Percentiles rank a stretch among this genome's conserved stretches.
These are phyloP conservation scores for Lottia scabra DNA, from an alignment of 2,888 invertebrate genomes.

Conservation along the genomic window DNA sequence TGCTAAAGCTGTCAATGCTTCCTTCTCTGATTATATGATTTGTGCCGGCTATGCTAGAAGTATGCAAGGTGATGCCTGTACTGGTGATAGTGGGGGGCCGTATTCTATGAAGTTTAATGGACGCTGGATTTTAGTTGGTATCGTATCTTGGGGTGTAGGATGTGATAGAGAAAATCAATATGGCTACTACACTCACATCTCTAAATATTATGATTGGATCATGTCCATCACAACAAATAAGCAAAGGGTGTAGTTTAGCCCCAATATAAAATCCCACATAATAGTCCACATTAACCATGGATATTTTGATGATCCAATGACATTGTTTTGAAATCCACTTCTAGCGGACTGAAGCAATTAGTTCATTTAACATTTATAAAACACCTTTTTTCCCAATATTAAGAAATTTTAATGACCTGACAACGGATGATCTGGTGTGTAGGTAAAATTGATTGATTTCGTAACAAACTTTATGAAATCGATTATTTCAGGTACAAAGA, in stretches of 20 bases:
- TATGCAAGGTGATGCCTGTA: conserved; percentile 46
- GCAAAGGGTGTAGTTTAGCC: not conserved
- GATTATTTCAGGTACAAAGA: no score
- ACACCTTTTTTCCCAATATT: no score
- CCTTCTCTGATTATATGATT: conserved; percentile 46
- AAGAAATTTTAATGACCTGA: no score
- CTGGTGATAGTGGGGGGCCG: conserved; percentile 49
- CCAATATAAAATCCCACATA: no score
- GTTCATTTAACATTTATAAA: no score
- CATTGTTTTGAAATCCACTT: no score
- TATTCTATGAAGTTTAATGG: conserved; percentile 36
- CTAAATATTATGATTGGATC: conserved; percentile 45
- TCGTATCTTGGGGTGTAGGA: conserved; percentile 49
- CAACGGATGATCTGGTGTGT: no score
- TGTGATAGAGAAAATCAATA: conserved; percentile 45
- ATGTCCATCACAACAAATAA: conserved; percentile 14
- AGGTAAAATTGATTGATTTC: no score
- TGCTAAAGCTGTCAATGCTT: conserved; percentile 32
- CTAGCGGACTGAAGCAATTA: no score
- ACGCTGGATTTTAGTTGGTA: conserved; percentile 40
- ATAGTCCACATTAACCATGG: no score
- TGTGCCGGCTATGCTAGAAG: conserved; percentile 46
- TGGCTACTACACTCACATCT: conserved; percentile 48
- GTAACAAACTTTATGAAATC: no score
- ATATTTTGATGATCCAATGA: no score